Evolutionary conservation across 2,797 vertebrate species (phyloP).

Genomic region (Enteromius trimaculatus): DNA sequence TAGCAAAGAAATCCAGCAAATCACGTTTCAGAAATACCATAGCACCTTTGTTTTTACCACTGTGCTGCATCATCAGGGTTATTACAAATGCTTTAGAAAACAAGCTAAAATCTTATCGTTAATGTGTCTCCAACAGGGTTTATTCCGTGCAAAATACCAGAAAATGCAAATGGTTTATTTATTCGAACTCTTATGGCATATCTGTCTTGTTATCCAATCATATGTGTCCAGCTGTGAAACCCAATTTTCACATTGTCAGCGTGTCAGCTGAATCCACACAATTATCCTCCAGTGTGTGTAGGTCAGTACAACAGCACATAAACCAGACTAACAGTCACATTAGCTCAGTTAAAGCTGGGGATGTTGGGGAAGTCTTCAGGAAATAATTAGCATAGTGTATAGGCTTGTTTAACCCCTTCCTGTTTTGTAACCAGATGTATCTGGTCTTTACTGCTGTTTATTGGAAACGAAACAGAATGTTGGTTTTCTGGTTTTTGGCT

Average conservation of each 20-base stretch:
- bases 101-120: background rate
- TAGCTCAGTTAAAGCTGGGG: slow-evolving; percentile 31
- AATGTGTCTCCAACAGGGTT: slow-evolving; percentile 15
- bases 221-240: slow-evolving; percentile 21
- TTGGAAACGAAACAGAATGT: slow-evolving; percentile 20
- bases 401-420: slow-evolving; percentile 18
- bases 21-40: background rate
- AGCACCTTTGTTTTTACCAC: slow-evolving; percentile 20
- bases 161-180: slow-evolving; percentile 25
- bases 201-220: slow-evolving; percentile 15
- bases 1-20: slow-evolving; percentile 35
- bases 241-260: slow-evolving; percentile 41
- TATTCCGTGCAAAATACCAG: background rate
- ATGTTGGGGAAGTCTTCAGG: slow-evolving; percentile 33
- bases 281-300: slow-evolving; percentile 33
- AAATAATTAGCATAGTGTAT: slow-evolving; percentile 38
- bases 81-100: slow-evolving; percentile 12
- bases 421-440: slow-evolving; percentile 28
- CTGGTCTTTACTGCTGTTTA: slow-evolving; percentile 24
- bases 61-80: slow-evolving; percentile 7
- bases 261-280: slow-evolving; percentile 10
- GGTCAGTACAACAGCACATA: slow-evolving; percentile 6
- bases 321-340: slow-evolving; percentile 34
- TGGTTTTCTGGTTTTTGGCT: background rate
- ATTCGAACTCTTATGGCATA: slow-evolving; percentile 6